Evolutionary conservation across 1,140 invertebrate genomes (phyloP).

Genomic region (Drosophila seguyi): DNA sequence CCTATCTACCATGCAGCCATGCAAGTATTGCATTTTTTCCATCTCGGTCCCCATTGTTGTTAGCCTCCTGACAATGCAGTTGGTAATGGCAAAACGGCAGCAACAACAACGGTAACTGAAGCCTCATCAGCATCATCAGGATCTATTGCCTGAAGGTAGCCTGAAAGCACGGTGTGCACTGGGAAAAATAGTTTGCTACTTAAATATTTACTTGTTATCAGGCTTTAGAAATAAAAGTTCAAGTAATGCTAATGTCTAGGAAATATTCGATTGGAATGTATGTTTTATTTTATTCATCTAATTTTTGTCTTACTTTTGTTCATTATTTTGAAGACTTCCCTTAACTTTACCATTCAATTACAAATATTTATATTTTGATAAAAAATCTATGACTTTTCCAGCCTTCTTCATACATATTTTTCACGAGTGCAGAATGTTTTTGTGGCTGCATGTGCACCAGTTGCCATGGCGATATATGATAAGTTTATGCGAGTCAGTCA

Average conservation of each 20-base stretch:
- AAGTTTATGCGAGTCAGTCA: slow-evolving; percentile 33
- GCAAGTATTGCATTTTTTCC: slow-evolving; percentile 19
- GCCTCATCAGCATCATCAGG: slow-evolving; percentile 51
- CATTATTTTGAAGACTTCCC: too few relatives aligned
- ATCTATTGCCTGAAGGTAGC: slow-evolving; percentile 34
- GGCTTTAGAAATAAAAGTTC: too few relatives aligned
- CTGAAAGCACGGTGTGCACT: slow-evolving; percentile 25
- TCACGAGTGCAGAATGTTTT: background rate
- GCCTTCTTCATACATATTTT: background rate
- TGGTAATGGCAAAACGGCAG: slow-evolving; percentile 38
- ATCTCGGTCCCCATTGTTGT: slow-evolving; percentile 19
- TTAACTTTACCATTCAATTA: too few relatives aligned
- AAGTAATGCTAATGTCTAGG: too few relatives aligned
- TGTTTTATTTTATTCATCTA: too few relatives aligned
- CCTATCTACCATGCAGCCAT: slow-evolving; percentile 1
- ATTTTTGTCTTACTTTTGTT: too few relatives aligned
- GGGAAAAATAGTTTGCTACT: background rate
- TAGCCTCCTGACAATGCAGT: slow-evolving; percentile 37
- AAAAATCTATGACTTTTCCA: background rate
- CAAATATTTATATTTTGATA: too few relatives aligned
- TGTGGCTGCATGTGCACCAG: background rate
- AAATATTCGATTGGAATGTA: too few relatives aligned
- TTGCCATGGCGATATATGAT: slow-evolving; percentile 31
- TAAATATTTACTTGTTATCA: too few relatives aligned
- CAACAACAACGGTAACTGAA: slow-evolving; percentile 37